Conservation (phyloP, 2,888 invertebrate genomes). For the Stramonita haemastoma region DNA sequence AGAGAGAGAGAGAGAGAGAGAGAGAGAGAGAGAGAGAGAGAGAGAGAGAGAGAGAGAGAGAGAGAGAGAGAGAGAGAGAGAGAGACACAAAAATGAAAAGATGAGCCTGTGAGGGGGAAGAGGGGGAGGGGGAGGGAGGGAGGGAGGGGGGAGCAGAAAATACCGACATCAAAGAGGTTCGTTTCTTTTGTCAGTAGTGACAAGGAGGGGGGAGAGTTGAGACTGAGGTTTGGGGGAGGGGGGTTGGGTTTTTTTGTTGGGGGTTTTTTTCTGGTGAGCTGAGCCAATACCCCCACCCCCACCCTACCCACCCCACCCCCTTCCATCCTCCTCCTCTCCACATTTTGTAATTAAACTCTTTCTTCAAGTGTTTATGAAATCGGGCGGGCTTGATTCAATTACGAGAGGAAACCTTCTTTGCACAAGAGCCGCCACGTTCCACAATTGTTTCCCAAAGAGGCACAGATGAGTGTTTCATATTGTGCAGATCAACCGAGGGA, state of each 20-base stretch:
- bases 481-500: not conserved
- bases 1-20: not conserved
- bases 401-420: not conserved
- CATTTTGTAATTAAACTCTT: conserved; percentile 10
- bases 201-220: too few relatives aligned
- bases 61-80: not conserved
- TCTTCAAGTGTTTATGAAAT: conserved; percentile 22
- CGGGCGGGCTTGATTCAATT: conserved; percentile 4
- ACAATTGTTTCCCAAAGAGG: not conserved
- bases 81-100: not conserved
- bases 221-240: too few relatives aligned
- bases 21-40: not conserved
- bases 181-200: too few relatives aligned
- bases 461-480: not conserved
- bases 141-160: not conserved
- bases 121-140: not conserved
- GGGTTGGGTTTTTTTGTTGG: too few relatives aligned
- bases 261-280: too few relatives aligned
- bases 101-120: not conserved
- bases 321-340: not conserved
- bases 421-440: not conserved
- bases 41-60: not conserved
- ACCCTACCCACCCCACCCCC: not conserved
- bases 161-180: too few relatives aligned
- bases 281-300: not conserved